Evolutionary conservation across 2,797 vertebrate genomes (phyloP).

Genomic region (Siniperca undulata): DNA sequence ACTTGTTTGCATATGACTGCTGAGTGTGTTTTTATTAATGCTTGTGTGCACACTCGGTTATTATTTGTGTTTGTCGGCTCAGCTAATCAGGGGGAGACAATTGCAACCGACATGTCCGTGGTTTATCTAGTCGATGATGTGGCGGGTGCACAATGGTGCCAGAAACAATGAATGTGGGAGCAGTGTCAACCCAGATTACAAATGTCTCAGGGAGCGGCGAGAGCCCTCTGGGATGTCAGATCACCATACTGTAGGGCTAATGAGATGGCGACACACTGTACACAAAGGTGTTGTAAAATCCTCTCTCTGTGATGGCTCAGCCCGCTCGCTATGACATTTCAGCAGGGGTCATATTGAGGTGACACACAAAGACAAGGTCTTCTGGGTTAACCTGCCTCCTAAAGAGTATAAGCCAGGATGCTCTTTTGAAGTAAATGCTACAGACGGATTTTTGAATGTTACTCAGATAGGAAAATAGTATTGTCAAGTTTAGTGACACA

Average conservation of each 20-base stretch:
- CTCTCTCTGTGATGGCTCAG: constrained; percentile 59
- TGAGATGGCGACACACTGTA: constrained; percentile 75
- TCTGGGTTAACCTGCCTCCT: constrained; percentile 45
- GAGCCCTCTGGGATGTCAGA: constrained; percentile 71
- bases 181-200: constrained; percentile 78
- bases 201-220: constrained; percentile 65
- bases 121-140: constrained; percentile 81
- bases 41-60: constrained; percentile 20
- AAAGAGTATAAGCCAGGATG: constrained; percentile 28
- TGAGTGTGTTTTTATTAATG: constrained; percentile 51
- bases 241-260: constrained; percentile 79
- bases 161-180: constrained; percentile 71
- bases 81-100: constrained; percentile 74
- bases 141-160: constrained; percentile 79
- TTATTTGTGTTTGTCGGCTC: constrained; percentile 44
- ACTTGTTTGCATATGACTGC: constrained; percentile 70
- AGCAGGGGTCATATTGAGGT: constrained; percentile 71
- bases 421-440: constrained; percentile 44
- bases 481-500: constrained; percentile 52
- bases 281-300: constrained; percentile 76
- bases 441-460: constrained; percentile 35
- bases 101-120: constrained; percentile 82
- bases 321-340: constrained; percentile 63
- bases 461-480: constrained; percentile 35
- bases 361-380: constrained; percentile 57